A percentile compares a stretch with the other conserved stretches of the same genome.
Conservation (phyloP, 2,797 vertebrate genomes). For the Pantherophis alleghaniensis region DNA sequence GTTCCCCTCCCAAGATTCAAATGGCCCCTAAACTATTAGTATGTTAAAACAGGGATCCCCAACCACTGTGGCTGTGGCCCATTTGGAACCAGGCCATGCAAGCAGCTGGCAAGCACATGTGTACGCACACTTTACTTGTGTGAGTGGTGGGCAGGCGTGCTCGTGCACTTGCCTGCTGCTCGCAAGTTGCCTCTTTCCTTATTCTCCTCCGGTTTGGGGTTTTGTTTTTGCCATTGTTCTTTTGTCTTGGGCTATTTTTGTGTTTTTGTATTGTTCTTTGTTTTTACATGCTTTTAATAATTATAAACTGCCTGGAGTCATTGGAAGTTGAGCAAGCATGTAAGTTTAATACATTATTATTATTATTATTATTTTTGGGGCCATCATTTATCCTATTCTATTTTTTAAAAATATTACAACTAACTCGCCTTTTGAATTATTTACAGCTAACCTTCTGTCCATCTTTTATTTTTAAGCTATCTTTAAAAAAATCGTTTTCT, state of each 20-base stretch:
- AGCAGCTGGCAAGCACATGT: rapidly evolving
- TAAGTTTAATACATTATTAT: not conserved
- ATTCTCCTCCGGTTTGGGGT: not conserved
- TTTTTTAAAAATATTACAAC: not conserved
- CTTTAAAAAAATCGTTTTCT: constrained; percentile 54
- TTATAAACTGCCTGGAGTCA: not conserved
- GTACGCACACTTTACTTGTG: not conserved
- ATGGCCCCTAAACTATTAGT: not conserved
- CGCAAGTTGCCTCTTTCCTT: not conserved
- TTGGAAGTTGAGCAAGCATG: not conserved
- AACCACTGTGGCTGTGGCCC: not conserved
- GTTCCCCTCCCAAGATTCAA: not conserved
- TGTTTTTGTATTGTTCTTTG: not conserved
- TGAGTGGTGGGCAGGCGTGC: rapidly evolving
- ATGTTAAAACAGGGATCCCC: not conserved
- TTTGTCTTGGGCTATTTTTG: not conserved
- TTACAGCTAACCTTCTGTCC: not conserved
- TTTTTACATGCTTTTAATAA: not conserved
- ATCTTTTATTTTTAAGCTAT: not conserved
- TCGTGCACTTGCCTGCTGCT: not conserved
- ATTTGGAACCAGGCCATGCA: not conserved
- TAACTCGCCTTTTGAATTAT: not conserved
- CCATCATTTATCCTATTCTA: not conserved
- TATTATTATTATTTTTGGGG: not conserved
- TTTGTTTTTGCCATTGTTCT: not conserved